Conservation (phyloP, 2,888 invertebrate genomes). For the Caenorhabditis sinica region DNA sequence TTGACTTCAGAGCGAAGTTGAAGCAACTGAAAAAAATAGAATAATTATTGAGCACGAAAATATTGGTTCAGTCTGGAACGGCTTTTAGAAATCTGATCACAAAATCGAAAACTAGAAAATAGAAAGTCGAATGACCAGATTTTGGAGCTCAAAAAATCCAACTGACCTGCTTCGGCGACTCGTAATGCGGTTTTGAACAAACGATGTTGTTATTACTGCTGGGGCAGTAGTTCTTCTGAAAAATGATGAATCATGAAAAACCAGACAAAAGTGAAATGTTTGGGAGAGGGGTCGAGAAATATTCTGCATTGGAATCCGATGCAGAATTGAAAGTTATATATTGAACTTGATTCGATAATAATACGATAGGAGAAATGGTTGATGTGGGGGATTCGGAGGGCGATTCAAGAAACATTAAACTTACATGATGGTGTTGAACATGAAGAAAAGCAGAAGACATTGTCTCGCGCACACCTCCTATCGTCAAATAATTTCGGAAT, state of each 20-base stretch:
- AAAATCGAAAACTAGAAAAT: not conserved
- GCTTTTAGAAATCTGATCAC: not conserved
- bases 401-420: slow-evolving; percentile 10
- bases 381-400: not conserved
- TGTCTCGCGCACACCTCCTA: slow-evolving; percentile 33
- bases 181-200: slow-evolving; percentile 45
- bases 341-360: slow-evolving; percentile 20
- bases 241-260: slow-evolving; percentile 9
- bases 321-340: slow-evolving; percentile 7
- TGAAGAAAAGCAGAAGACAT: slow-evolving; percentile 44
- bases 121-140: not conserved
- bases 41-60: not conserved
- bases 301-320: not conserved
- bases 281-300: not conserved
- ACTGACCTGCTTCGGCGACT: slow-evolving; percentile 52
- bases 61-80: not conserved
- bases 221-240: slow-evolving; percentile 33
- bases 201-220: slow-evolving; percentile 4
- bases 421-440: slow-evolving; percentile 29
- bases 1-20: slow-evolving; percentile 39
- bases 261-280: not conserved
- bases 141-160: not conserved
- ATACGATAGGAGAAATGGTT: not conserved
- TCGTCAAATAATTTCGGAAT: slow-evolving; percentile 31
- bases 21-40: slow-evolving; percentile 36